Percentiles rank a stretch among this genome's conserved stretches.
Evolutionary conservation across 2,888 invertebrate genomes (phyloP).

Genomic region (Acanthacorydalis orientalis): DNA sequence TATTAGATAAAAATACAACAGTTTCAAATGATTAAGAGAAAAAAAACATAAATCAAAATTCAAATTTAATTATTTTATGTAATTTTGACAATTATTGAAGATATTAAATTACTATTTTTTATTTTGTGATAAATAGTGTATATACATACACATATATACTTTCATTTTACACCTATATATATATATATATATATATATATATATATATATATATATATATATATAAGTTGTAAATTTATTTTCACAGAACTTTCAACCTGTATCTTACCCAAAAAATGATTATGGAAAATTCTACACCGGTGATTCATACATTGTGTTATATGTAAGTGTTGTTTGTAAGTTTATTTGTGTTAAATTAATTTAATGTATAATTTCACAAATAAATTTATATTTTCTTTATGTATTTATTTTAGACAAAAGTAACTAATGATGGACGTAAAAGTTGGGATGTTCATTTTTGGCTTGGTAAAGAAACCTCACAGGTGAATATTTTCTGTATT

Average conservation of each 20-base stretch:
- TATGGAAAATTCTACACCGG: constrained; percentile 74
- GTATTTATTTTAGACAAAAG: constrained; percentile 41
- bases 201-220: no score
- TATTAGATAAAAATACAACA: no score
- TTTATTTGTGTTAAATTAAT: background rate
- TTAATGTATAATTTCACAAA: background rate
- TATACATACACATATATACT: no score
- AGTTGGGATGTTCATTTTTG: constrained; percentile 79
- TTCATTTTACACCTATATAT: no score
- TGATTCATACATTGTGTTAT: constrained; percentile 69
- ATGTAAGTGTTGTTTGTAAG: constrained; percentile 41
- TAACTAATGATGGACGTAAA: constrained; percentile 38
- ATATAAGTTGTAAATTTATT: constrained; percentile 12
- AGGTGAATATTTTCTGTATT: constrained; percentile 24
- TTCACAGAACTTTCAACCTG: constrained; percentile 65
- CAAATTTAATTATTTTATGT: no score
- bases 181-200: no score
- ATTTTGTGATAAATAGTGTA: no score
- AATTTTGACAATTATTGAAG: no score
- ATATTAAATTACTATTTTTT: no score
- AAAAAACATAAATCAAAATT: no score
- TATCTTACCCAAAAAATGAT: constrained; percentile 48
- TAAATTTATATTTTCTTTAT: constrained; percentile 1
- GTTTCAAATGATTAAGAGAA: no score
- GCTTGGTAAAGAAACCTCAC: constrained; percentile 64